Evolutionary conservation across 2,113 vertebrate species (phyloP).

Genomic region (Gorsachius goisagi): DNA sequence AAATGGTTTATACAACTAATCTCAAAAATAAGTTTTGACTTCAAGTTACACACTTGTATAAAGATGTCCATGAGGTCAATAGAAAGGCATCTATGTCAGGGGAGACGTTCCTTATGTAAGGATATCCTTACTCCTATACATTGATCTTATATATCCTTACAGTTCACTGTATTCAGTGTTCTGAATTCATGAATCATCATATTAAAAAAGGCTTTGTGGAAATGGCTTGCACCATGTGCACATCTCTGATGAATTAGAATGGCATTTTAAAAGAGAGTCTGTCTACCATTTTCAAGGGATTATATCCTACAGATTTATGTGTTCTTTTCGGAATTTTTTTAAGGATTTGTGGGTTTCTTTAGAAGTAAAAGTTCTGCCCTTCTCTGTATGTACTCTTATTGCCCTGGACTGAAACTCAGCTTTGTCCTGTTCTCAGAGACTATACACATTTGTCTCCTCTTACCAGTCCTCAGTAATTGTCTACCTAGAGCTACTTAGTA

Average conservation of each 20-base stretch:
- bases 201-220: neutral
- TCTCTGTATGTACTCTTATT: neutral
- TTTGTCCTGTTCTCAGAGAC: neutral
- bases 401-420: neutral
- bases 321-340: neutral
- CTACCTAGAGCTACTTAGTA: neutral
- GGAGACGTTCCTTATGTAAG: neutral
- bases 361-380: neutral
- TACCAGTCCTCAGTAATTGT: neutral
- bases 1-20: neutral
- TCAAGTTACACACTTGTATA: neutral
- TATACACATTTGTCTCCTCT: neutral
- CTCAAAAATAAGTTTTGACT: neutral
- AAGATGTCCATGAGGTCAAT: neutral
- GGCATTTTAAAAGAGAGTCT: neutral
- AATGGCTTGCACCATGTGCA: fast-evolving
- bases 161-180: neutral
- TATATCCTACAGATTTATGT: neutral
- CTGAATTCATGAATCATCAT: neutral
- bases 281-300: neutral
- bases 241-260: neutral
- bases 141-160: neutral
- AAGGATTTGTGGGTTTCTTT: neutral
- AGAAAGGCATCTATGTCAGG: neutral
- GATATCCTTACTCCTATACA: neutral